These are phyloP conservation scores for Alviniconcha marisindica DNA, from an alignment of 1,140 invertebrate genomes.

Conservation along the genomic window DNA sequence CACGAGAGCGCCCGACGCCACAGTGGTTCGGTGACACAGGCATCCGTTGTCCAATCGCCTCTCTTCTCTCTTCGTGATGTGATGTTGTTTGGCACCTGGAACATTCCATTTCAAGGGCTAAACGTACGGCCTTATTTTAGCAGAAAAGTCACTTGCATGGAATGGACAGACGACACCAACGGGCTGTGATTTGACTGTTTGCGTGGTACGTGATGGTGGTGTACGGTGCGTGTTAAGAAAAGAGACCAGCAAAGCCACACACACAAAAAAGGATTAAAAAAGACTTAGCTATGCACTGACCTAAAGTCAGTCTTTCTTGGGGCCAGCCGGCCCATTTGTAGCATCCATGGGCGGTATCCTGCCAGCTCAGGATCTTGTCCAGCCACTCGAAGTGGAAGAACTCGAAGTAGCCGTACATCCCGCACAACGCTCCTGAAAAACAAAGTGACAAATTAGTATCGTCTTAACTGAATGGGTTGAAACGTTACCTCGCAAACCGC, in stretches of 20 bases:
- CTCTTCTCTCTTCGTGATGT: conserved; percentile 63
- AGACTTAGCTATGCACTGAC: too few relatives aligned
- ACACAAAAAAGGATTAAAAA: too few relatives aligned
- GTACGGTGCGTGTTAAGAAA: too few relatives aligned
- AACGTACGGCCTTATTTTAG: too few relatives aligned
- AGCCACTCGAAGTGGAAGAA: conserved; percentile 71
- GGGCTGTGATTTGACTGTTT: too few relatives aligned
- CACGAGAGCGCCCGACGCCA: conserved; percentile 62
- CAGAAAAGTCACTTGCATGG: too few relatives aligned
- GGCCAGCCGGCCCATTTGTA: conserved; percentile 48
- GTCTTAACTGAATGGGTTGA: too few relatives aligned
- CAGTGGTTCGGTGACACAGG: conserved; percentile 67
- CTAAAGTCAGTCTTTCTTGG: too few relatives aligned
- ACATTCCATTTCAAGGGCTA: too few relatives aligned
- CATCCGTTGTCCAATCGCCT: conserved; percentile 59
- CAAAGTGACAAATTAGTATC: background rate
- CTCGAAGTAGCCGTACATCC: conserved; percentile 68
- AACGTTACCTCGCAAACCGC: background rate
- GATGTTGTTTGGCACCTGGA: background rate
- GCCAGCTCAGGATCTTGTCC: conserved; percentile 67
- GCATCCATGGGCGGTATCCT: conserved; percentile 61
- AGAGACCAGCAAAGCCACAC: too few relatives aligned
- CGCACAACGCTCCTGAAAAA: conserved; percentile 69
- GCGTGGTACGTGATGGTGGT: too few relatives aligned
- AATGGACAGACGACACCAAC: too few relatives aligned